phyloP scores from a whole-genome alignment of 1,140 invertebrate genomes.

The Acyrthosiphon pisum region DNA sequence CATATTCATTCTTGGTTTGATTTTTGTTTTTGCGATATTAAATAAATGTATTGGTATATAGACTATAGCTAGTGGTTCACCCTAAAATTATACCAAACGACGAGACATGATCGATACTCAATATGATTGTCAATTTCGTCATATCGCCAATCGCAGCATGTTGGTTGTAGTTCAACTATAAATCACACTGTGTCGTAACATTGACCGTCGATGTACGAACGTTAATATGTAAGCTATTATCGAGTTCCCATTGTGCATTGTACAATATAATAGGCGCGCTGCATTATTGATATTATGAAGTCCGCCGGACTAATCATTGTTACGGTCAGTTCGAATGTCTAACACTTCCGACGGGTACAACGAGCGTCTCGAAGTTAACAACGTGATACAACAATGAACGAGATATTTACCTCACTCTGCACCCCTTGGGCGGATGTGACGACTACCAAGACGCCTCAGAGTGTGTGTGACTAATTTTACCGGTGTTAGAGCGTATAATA shows the following conservation, averaged over 20 bases:
- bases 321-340: constrained; percentile 13
- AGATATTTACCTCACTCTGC: neutral
- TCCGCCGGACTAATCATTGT: neutral
- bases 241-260: neutral
- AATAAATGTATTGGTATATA: neutral
- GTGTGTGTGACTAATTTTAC: neutral
- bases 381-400: neutral
- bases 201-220: neutral
- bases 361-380: neutral
- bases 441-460: neutral
- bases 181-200: too few species aligned
- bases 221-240: neutral
- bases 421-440: neutral
- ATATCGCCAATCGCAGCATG: too few species aligned
- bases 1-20: neutral
- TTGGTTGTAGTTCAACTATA: too few species aligned
- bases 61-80: neutral
- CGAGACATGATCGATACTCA: too few species aligned
- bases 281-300: neutral
- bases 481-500: neutral
- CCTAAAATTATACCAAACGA: too few species aligned
- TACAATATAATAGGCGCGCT: neutral
- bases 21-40: neutral
- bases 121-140: too few species aligned
- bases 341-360: neutral